phyloP scores from a whole-genome alignment of 2,113 vertebrate species.

The Macroglossus sobrinus region DNA sequence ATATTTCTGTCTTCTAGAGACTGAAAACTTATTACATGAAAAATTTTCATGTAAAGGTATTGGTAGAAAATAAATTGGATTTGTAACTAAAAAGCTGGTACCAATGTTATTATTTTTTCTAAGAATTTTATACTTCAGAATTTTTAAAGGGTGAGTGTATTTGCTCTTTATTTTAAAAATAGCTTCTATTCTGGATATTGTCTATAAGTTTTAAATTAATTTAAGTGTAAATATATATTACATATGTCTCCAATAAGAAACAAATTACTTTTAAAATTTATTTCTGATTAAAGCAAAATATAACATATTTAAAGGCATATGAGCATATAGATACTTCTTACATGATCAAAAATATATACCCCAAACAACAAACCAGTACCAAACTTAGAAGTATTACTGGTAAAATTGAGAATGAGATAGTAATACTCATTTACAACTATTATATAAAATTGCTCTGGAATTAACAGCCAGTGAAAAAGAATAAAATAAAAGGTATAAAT shows the following conservation, averaged over 20 bases:
- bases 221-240: not conserved
- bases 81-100: not conserved
- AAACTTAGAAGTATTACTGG: not conserved
- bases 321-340: not conserved
- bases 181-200: not conserved
- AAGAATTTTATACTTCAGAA: not conserved
- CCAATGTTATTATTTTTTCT: not conserved
- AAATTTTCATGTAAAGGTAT: not conserved
- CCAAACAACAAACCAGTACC: not conserved
- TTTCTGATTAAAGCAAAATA: not conserved
- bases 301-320: not conserved
- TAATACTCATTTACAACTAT: not conserved
- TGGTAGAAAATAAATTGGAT: not conserved
- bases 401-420: not conserved
- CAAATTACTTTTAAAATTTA: not conserved
- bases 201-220: conserved; percentile 6
- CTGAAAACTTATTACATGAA: not conserved
- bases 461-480: not conserved
- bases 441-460: not conserved
- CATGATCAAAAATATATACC: not conserved
- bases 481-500: not conserved
- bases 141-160: not conserved
- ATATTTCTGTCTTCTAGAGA: not conserved
- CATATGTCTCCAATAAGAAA: not conserved
- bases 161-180: not conserved